phyloP scores from a whole-genome alignment of 2,797 vertebrate species.

The Arctocebus calabarensis region DNA sequence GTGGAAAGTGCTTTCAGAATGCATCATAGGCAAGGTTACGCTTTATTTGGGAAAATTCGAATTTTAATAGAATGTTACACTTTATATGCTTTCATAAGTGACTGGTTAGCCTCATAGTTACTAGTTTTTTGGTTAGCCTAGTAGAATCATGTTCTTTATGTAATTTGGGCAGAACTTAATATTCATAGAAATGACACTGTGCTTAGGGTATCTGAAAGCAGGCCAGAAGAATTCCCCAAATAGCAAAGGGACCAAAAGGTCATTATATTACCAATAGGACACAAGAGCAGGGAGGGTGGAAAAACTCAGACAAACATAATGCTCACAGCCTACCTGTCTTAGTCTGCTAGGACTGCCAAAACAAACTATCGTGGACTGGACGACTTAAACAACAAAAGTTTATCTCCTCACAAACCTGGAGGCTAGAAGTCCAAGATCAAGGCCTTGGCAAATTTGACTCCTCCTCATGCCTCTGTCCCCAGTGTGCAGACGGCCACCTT shows the following conservation, averaged over 20 bases:
- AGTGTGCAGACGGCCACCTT: not conserved
- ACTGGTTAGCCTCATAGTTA: not conserved
- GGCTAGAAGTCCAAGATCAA: not conserved
- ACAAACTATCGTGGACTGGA: not conserved
- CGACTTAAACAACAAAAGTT: not conserved
- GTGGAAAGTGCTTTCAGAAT: conserved; percentile 13
- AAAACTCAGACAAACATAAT: not conserved
- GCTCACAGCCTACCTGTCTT: not conserved
- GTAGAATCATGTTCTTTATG: not conserved
- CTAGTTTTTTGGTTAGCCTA: not conserved
- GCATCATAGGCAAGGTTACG: not conserved
- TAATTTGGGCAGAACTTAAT: not conserved
- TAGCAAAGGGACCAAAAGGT: not conserved
- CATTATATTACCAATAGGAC: not conserved
- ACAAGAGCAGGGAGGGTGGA: not conserved
- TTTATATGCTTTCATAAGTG: not conserved
- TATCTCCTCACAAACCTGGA: not conserved
- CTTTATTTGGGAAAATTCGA: not conserved
- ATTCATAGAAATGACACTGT: conserved; percentile 24
- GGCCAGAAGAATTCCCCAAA: not conserved
- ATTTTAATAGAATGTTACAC: not conserved
- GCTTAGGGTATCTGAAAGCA: not conserved
- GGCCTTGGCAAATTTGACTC: not conserved
- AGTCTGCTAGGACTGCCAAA: not conserved
- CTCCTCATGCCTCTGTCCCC: not conserved